Evolutionary conservation across 1,140 invertebrate species (phyloP).

Genomic region (Drosophila kanapiae): DNA sequence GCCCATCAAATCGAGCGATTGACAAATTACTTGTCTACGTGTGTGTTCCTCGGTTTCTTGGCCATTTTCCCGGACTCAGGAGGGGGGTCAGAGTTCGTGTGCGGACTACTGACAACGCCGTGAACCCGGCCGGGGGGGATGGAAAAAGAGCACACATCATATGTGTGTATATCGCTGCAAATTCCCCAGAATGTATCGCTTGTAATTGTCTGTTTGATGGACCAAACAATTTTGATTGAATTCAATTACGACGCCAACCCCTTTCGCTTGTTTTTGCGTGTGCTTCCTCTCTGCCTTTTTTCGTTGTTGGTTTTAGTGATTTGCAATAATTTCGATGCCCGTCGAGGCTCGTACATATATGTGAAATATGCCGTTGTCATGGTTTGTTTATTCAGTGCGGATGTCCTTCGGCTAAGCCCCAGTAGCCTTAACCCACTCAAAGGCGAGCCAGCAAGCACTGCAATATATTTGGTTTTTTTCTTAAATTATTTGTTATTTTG

Average conservation of each 20-base stretch:
- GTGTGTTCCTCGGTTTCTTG: constrained; percentile 60
- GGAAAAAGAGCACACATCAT: too few relatives aligned
- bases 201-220: constrained; percentile 84
- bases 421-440: constrained; percentile 20
- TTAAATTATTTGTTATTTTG: neutral
- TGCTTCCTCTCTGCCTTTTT: constrained; percentile 19
- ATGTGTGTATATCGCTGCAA: constrained; percentile 14
- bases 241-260: constrained; percentile 73
- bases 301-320: constrained; percentile 81
- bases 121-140: constrained; percentile 11
- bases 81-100: constrained; percentile 13
- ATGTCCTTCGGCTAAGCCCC: constrained; percentile 50
- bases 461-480: neutral
- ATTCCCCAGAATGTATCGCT: constrained; percentile 62
- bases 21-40: constrained; percentile 81
- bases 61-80: constrained; percentile 6
- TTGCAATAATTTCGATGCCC: constrained; percentile 74
- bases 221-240: constrained; percentile 85
- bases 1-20: constrained; percentile 77
- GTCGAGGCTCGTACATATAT: too few relatives aligned
- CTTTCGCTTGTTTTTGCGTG: constrained; percentile 23
- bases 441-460: neutral
- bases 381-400: constrained; percentile 76
- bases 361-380: constrained; percentile 82
- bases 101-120: constrained; percentile 69